These are phyloP conservation scores for Drosophila siamana DNA, from an alignment of 2,888 invertebrate species.

Conservation along the genomic window DNA sequence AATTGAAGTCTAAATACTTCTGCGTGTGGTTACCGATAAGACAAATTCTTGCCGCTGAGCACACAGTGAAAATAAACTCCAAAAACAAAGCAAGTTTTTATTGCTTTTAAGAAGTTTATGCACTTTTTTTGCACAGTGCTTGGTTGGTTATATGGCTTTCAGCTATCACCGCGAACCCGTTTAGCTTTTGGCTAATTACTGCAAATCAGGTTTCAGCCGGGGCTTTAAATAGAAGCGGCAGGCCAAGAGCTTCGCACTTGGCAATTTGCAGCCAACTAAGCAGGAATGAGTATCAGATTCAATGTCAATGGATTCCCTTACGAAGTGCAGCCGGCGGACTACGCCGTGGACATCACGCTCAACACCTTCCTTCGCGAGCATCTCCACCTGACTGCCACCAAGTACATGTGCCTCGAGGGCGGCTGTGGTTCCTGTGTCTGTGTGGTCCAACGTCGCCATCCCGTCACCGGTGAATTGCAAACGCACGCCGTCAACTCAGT, in stretches of 20 bases:
- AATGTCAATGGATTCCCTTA: slow-evolving; percentile 71
- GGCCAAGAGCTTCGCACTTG: slow-evolving; percentile 30
- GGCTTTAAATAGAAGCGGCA: slow-evolving; percentile 54
- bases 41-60: background rate
- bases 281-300: slow-evolving; percentile 68
- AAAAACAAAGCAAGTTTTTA: background rate
- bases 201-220: slow-evolving; percentile 49
- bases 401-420: slow-evolving; percentile 89
- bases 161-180: slow-evolving; percentile 50
- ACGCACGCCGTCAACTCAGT: slow-evolving; percentile 88
- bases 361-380: slow-evolving; percentile 88
- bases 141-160: slow-evolving; percentile 5
- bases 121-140: slow-evolving; percentile 26
- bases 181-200: slow-evolving; percentile 46
- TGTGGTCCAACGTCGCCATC: slow-evolving; percentile 83
- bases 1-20: background rate
- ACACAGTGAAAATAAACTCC: background rate
- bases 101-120: background rate
- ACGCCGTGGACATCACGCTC: slow-evolving; percentile 86
- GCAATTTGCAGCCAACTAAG: slow-evolving; percentile 33
- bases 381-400: slow-evolving; percentile 88
- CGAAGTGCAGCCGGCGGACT: slow-evolving; percentile 79
- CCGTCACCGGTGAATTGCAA: slow-evolving; percentile 51
- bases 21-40: background rate
- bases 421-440: slow-evolving; percentile 89